phyloP scores from a whole-genome alignment of 2,797 vertebrate genomes.

The Tympanoctomys barrerae region DNA sequence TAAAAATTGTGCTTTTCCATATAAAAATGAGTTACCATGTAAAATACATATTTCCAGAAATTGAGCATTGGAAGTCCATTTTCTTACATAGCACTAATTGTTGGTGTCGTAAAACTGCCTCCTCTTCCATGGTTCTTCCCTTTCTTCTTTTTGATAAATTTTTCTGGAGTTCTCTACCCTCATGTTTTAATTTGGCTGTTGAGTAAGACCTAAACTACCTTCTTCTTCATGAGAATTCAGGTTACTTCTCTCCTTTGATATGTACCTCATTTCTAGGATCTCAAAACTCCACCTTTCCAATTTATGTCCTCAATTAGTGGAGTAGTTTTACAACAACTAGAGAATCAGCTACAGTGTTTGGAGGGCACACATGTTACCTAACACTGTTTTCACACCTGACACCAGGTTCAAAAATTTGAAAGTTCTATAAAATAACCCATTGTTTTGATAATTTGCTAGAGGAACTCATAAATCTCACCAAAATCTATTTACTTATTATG shows the following conservation, averaged over 20 bases:
- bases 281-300: neutral
- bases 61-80: rapidly evolving
- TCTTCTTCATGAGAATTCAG: neutral
- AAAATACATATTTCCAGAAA: neutral
- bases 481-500: conserved; percentile 1
- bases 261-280: neutral
- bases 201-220: neutral
- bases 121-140: neutral
- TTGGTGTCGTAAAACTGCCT: neutral
- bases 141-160: neutral
- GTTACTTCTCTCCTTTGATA: neutral
- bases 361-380: neutral
- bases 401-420: neutral
- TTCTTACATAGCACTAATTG: neutral
- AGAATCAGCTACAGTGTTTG: neutral
- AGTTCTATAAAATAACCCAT: neutral
- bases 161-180: neutral
- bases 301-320: neutral
- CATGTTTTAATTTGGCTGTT: neutral
- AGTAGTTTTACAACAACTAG: neutral
- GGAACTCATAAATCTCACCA: neutral
- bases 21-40: neutral
- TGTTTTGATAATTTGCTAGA: conserved; percentile 13
- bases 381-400: neutral
- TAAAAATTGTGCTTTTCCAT: too few relatives aligned